Base-by-base conservation (phyloP, 2,888 invertebrate genomes). In the Mesorhabditis spiculigera region DNA sequence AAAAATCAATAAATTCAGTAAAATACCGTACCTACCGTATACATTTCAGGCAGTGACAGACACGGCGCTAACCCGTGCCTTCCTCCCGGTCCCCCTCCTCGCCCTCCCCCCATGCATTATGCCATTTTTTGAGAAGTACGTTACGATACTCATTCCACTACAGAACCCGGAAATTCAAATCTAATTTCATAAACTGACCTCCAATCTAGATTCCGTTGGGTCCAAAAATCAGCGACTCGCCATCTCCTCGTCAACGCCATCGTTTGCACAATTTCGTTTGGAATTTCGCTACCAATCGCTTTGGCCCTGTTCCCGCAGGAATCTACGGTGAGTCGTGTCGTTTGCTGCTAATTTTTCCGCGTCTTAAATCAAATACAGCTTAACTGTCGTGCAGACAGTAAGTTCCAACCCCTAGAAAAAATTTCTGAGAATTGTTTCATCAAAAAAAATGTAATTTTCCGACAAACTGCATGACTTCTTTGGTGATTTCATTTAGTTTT, bases 271-370 rank as follows among this genome's bases (percentile, higher is more conserved):
- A 44, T 87, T 28, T 82, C 87, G 4, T 87, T 88, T 82, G 87
- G 86, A 4, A 77, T 86, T 65, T 87, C 88, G 41, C 81, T 89
- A 42, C 89, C 89, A 10, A 83, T 88, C 1, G 88, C 88, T 6
- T 86, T 89, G 45, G 88, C 88, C 0, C 74, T 89, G 8, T 89
- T 89, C 78, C 89, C 89, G 42, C 89, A 89, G 73, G 83, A 85
- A 65, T 79, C 82, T 43, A 70, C 73, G 6, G 80, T 82, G 67
- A 70, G 75, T 71, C 28, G n/a, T 63, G 8, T 28, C 2, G 8
- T 2, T 63, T n/a, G 6, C 63, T 28, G n/a, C 16, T 8, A n/a
- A 3, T 50, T 13, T 50, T 13, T 50, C 3, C 13, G 10, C 13
- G 2, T 13, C 50, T 50, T 2, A 10, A 8, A 10, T 28, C 28